Evolutionary conservation across 2,888 invertebrate genomes (phyloP).

Genomic region (Lumbricus terrestris): DNA sequence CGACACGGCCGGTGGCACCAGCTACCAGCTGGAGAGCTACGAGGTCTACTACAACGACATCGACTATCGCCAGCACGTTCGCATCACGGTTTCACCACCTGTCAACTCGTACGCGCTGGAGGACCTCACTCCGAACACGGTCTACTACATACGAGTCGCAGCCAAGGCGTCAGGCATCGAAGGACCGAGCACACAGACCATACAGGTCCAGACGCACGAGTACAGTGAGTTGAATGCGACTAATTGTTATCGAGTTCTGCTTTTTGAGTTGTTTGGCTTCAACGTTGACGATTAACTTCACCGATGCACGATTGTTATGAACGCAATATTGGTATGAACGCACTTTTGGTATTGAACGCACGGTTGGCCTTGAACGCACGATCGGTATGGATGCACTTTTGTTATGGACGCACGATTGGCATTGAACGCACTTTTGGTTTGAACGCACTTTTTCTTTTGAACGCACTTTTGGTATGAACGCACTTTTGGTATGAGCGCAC

Average conservation of each 20-base stretch:
- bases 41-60: slow-evolving; percentile 87
- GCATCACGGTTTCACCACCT: slow-evolving; percentile 50
- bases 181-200: slow-evolving; percentile 84
- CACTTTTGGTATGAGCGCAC: background rate
- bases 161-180: slow-evolving; percentile 87
- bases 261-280: background rate
- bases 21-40: slow-evolving; percentile 90
- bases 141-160: slow-evolving; percentile 94
- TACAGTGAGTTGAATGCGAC: slow-evolving; percentile 75
- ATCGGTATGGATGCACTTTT: too few relatives aligned
- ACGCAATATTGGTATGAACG: too few relatives aligned
- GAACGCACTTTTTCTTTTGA: background rate
- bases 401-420: too few relatives aligned
- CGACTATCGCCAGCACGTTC: slow-evolving; percentile 47
- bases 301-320: slow-evolving; percentile 91
- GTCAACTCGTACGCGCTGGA: slow-evolving; percentile 72
- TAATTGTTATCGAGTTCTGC: background rate
- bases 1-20: slow-evolving; percentile 79
- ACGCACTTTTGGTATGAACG: too few relatives aligned
- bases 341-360: too few relatives aligned
- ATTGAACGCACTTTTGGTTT: too few relatives aligned
- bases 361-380: too few relatives aligned
- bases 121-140: slow-evolving; percentile 88
- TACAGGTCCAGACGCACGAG: slow-evolving; percentile 91
- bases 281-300: slow-evolving; percentile 87